phyloP scores from a whole-genome alignment of 2,888 invertebrate species.

The Smittia sp. region DNA sequence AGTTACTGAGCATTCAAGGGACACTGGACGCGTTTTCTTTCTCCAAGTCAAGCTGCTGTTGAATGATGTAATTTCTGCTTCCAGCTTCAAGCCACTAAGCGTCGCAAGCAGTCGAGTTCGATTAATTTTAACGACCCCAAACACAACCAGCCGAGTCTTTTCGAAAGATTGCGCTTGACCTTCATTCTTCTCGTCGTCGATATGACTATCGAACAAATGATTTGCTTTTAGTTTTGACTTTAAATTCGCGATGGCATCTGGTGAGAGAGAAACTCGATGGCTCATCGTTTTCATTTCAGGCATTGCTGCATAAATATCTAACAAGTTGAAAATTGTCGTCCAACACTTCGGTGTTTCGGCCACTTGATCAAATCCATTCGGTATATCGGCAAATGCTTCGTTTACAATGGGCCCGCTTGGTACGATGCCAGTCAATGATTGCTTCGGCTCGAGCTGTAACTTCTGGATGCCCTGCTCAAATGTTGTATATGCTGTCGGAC shows the following conservation, averaged over 20 bases:
- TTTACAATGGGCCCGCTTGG: constrained; percentile 44
- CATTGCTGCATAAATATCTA: constrained; percentile 91
- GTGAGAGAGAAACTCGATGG: constrained; percentile 70
- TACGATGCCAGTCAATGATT: constrained; percentile 51
- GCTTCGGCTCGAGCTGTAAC: constrained; percentile 50
- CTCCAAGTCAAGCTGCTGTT: constrained; percentile 89
- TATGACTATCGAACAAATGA: constrained; percentile 54
- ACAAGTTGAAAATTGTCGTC: constrained; percentile 88
- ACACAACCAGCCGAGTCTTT: constrained; percentile 75
- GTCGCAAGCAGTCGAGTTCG: constrained; percentile 83
- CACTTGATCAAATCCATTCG: constrained; percentile 46
- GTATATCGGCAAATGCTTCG: constrained; percentile 38
- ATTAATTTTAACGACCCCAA: constrained; percentile 84
- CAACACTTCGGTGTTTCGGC: constrained; percentile 71
- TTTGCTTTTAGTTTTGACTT: constrained; percentile 62
- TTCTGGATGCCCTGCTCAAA: constrained; percentile 49
- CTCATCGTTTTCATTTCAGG: constrained; percentile 92
- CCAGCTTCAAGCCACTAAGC: constrained; percentile 87
- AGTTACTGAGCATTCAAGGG: constrained; percentile 75
- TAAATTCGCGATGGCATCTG: constrained; percentile 68
- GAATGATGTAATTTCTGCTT: constrained; percentile 88
- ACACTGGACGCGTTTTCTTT: constrained; percentile 72
- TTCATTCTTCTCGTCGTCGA: constrained; percentile 57
- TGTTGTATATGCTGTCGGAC: constrained; percentile 60
- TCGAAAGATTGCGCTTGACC: constrained; percentile 56